Conservation (phyloP, 2,113 vertebrate species). For the Saiga tatarica region DNA sequence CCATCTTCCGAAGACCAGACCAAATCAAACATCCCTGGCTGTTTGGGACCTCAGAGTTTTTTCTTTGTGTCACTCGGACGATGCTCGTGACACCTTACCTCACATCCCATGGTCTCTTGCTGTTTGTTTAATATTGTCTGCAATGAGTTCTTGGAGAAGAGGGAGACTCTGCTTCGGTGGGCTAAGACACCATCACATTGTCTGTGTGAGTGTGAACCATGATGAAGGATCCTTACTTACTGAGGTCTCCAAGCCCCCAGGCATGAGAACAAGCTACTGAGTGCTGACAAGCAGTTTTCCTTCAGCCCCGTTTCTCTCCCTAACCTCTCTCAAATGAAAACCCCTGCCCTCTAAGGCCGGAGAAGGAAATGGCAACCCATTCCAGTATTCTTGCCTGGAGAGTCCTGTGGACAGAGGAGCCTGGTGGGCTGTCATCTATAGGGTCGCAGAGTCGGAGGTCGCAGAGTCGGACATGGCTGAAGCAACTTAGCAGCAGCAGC, state of each 20-base stretch:
- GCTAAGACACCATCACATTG: background rate
- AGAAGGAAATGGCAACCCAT: background rate
- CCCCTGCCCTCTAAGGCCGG: background rate
- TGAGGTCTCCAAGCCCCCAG: background rate
- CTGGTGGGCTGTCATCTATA: background rate
- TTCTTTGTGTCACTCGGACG: background rate
- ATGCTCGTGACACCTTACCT: background rate
- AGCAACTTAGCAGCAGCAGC: background rate
- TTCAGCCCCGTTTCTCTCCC: background rate
- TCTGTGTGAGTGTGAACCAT: background rate
- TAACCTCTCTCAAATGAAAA: background rate
- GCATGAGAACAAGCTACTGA: background rate
- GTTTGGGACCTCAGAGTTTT: background rate
- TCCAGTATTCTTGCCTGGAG: background rate
- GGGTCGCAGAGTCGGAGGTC: background rate
- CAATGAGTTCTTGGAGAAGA: background rate
- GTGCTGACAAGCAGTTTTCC: background rate
- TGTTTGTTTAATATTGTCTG: background rate
- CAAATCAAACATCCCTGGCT: background rate
- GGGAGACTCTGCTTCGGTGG: background rate
- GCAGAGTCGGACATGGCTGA: background rate
- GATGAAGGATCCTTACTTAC: background rate
- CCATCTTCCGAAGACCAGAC: background rate
- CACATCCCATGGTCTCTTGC: background rate
- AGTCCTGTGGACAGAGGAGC: background rate